Evolutionary conservation across 2,888 invertebrate genomes (phyloP), one percentile per base, ranked within the genome.

Genomic region (Eudemis profundana): DNA sequence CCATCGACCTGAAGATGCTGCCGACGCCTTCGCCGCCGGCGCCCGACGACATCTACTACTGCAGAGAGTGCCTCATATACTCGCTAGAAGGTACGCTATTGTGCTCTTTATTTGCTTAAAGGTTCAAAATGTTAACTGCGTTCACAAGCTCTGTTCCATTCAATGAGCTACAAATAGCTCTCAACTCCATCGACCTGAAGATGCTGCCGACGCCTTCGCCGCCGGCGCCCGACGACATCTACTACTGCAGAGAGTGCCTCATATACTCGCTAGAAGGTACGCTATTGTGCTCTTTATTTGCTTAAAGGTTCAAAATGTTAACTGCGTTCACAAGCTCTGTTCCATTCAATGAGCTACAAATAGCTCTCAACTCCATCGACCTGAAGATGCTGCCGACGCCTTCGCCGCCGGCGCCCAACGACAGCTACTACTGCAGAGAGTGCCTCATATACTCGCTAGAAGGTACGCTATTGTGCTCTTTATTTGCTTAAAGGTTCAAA

Each of bases 301-400:
- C 4, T 50, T 33, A 2, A 19, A 1, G 3, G 19, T 50, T n/a
- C n/a, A n/a, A n/a, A n/a, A n/a, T n/a, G n/a, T n/a, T n/a, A n/a
- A n/a, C n/a, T n/a, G 97, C 98, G 0, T 98, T 98, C 86, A 97
- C 97, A 4, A 98, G 96, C 86, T 98, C 98, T 1, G 98, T 95
- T 88, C 96, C 97, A 0, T 98, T 97, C 81, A 93, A 94, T 0
- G 97, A 98, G 76, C 93, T 96, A 57, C 96, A 97, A 84, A 94
- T 95, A 69, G 94, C 95, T 75, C 89, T 98, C 23, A 93, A 93
- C 70, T 93, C 93, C 53, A 93, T 97, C 50, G 97, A 97, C 79
- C 73, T 85, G 65, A 94, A 93, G 82, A 93, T 94, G 90, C 77
- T 92, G 17, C 89, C 91, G 0, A 61, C 87, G 40, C 82, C 87